These are phyloP conservation scores for Tenebrio molitor DNA, from an alignment of 1,140 invertebrate species.

Conservation along the genomic window DNA sequence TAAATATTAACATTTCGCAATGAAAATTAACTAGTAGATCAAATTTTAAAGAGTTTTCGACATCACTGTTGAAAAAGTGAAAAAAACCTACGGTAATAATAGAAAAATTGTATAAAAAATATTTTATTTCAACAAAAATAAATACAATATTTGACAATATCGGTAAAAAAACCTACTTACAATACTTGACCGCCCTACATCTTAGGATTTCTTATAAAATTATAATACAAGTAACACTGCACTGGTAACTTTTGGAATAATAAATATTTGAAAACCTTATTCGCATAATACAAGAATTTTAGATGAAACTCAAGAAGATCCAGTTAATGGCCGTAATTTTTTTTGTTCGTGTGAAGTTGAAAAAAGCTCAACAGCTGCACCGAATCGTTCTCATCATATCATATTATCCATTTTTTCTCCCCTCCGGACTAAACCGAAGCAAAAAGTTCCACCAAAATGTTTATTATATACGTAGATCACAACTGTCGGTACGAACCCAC, in stretches of 20 bases:
- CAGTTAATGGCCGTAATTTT: constrained; percentile 32
- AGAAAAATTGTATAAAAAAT: constrained; percentile 51
- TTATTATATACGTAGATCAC: constrained; percentile 58
- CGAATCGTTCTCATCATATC: constrained; percentile 61
- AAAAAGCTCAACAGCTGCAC: constrained; percentile 58
- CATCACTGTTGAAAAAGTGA: too few species aligned
- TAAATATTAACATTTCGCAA: too few species aligned
- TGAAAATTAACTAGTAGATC: too few species aligned
- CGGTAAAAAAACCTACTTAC: constrained; percentile 28
- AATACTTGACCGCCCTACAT: constrained; percentile 9
- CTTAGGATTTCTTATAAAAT: too few species aligned
- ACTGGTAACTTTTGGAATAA: constrained; percentile 20
- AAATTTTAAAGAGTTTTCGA: too few species aligned
- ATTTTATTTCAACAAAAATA: constrained; percentile 59
- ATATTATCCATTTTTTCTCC: constrained; percentile 57
- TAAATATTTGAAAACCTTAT: background rate
- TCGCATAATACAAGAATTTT: constrained; percentile 16
- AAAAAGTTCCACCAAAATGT: background rate
- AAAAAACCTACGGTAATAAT: too few species aligned
- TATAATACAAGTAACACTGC: background rate
- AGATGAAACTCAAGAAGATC: constrained; percentile 30
- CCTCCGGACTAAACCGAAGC: background rate
- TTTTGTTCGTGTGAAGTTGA: constrained; percentile 49
- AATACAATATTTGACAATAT: constrained; percentile 50
- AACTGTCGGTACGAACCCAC: constrained; percentile 46